Base-by-base conservation (phyloP, 1,140 invertebrate species). In the Drosophila sproati region DNA sequence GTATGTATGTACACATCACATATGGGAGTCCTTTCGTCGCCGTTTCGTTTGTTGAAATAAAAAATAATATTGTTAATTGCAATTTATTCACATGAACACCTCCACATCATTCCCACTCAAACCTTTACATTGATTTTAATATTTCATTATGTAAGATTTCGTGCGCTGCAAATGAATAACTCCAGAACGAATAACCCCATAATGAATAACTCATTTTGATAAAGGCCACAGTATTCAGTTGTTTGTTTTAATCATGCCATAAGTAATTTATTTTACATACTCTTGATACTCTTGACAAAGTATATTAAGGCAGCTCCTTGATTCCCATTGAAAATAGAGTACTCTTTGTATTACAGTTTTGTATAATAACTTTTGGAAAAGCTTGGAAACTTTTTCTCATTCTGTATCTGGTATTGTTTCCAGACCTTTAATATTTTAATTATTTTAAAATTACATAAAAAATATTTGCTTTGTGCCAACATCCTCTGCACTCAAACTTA, bases 1-100 rank as follows among this genome's bases (percentile, higher is more conserved):
- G 4, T 43, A 43, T 41, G 34, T 34, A 34, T 5, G 20, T 3
- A 34, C 34, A 34, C 34, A 34, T 34, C 5, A 37, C 32, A 34
- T 68, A 34, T 48, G 20, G 63, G 54, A 48, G 51, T 71, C 47
- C 45, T 47, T 69, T 62, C 35, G 60, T 47, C 74, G 45, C 31
- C 71, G 67, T 83, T 88, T 83, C 88, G 82, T 91, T 91, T 83
- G 87, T 81, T 87, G 73, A 82, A 89, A 91, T 88, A 91, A 91
- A 91, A 91, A 60, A 60, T 60, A 60, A 91, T 91, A 91, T 91
- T 83, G 88, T 91, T 91, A 91, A 91, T 91, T 91, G 87, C 87
- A 91, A 91, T 91, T 91, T 85, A 89, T 91, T 91, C 87, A 91
- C 87, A 88, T 91, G 87, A 91, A 91, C 87, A 91, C 87, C 87